A percentile compares a stretch with the other conserved stretches of the same genome.
These are phyloP conservation scores for Apamea crenata DNA, from an alignment of 2,888 invertebrate genomes.

Conservation along the genomic window DNA sequence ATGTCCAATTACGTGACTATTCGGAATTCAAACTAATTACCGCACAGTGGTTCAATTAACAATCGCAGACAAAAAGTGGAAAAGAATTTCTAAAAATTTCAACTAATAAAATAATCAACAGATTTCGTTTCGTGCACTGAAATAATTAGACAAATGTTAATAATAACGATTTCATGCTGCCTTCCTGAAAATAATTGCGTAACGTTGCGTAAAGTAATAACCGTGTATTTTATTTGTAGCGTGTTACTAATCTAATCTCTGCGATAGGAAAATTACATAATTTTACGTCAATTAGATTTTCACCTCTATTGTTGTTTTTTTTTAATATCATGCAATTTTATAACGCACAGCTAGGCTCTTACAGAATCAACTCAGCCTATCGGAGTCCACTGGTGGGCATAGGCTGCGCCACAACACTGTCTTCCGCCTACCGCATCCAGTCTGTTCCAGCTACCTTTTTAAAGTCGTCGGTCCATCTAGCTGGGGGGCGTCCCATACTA, in stretches of 20 bases:
- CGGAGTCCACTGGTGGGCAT: neutral
- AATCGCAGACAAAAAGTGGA: neutral
- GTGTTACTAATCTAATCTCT: slow-evolving; percentile 27
- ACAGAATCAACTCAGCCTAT: neutral
- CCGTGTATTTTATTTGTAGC: slow-evolving; percentile 32
- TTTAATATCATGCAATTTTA: slow-evolving; percentile 6
- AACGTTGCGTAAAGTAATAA: slow-evolving; percentile 37
- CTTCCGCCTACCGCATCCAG: neutral
- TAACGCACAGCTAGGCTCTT: neutral
- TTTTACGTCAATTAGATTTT: slow-evolving; percentile 29
- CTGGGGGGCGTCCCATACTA: neutral
- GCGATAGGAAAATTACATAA: slow-evolving; percentile 40
- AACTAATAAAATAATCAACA: slow-evolving; percentile 24
- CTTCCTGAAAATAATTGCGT: slow-evolving; percentile 55
- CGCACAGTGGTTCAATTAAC: slow-evolving; percentile 39
- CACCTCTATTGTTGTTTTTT: slow-evolving; percentile 8
- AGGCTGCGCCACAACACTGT: neutral
- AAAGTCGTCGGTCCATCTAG: too few relatives aligned
- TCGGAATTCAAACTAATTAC: slow-evolving; percentile 42
- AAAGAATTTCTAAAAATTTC: slow-evolving; percentile 8
- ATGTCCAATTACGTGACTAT: slow-evolving; percentile 35
- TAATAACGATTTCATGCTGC: slow-evolving; percentile 23
- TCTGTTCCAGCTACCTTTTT: neutral
- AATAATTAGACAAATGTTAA: slow-evolving; percentile 35
- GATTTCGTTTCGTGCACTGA: slow-evolving; percentile 18